Evolutionary conservation across 2,113 vertebrate genomes (phyloP), one percentile per base, ranked within the genome.

Genomic region (Menura novaehollandiae): DNA sequence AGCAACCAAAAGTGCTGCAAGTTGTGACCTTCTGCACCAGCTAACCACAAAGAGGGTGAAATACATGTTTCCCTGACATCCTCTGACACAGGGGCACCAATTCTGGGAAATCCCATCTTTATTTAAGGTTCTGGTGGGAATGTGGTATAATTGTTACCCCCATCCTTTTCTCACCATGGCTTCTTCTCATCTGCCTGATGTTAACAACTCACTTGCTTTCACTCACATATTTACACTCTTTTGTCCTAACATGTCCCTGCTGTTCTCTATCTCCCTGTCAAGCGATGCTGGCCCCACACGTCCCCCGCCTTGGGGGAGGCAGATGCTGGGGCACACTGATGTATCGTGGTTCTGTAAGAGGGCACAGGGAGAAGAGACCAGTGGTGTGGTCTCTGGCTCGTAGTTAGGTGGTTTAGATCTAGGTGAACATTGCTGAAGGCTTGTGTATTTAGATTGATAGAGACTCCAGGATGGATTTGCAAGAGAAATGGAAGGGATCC

Each of bases 231-330:
- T 76, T 73, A 32, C 27, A 41, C 10, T 15, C 17, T 21, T 49
- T 62, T 41, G 26, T 66, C 72, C 56, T 73, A 51, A 80, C 22
- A 30, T 41, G 32, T 89, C 30, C 51, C 33, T 66, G 37, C 30
- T 67, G 15, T 51, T 73, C 37, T 84, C 37, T 53, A 7, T 27
- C 15, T 73, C 46, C 22, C 37, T 13, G 11, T 24, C 33, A 69
- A 62, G 41, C 16, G 32, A 15, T 22, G 46, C 32, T 1, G 1
- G 13, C 17, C 17, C 14, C 47, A n/a, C 3, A 2, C 2, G 10
- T 4, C 30, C 28, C 55, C 3, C 1, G 9, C 15, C 23, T 28
- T 2, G 3, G 43, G 58, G 11, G n/a, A 39, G 74, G 71, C 71
- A 83, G 52, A 32, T 2, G 3, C 7, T 39, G 53, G 35, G 24